These are phyloP conservation scores for Opisthocomus hoazin DNA, from an alignment of 2,113 vertebrate species.

Conservation along the genomic window DNA sequence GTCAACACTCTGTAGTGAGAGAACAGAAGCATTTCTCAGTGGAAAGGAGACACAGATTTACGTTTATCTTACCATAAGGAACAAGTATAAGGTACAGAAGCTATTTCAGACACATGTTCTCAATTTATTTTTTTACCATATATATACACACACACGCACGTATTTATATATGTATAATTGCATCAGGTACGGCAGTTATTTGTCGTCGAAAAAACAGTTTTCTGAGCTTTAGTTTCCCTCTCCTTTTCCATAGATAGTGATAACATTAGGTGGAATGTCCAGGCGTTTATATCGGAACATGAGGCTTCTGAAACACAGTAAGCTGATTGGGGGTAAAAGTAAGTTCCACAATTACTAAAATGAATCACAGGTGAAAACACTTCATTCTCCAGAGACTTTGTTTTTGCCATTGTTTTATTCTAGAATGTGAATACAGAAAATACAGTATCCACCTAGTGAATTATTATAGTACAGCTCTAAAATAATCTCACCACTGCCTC, in stretches of 20 bases:
- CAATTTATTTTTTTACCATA: background rate
- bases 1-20: background rate
- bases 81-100: background rate
- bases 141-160: background rate
- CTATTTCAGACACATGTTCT: background rate
- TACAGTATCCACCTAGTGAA: background rate
- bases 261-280: background rate
- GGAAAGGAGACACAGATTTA: background rate
- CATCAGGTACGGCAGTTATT: background rate
- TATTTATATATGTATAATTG: background rate
- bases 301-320: background rate
- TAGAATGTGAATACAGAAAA: background rate
- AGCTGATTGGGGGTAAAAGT: background rate
- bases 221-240: background rate
- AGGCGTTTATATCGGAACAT: fast-evolving
- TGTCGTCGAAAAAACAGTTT: background rate
- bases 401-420: background rate
- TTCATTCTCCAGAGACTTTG: background rate
- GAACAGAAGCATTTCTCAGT: background rate
- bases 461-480: background rate
- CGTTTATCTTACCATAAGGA: background rate
- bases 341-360: background rate
- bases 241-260: background rate
- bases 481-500: background rate
- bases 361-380: background rate